Evolutionary conservation across 2,113 vertebrate species (phyloP), one percentile per base, ranked within the genome.

Genomic region (Gorsachius goisagi): DNA sequence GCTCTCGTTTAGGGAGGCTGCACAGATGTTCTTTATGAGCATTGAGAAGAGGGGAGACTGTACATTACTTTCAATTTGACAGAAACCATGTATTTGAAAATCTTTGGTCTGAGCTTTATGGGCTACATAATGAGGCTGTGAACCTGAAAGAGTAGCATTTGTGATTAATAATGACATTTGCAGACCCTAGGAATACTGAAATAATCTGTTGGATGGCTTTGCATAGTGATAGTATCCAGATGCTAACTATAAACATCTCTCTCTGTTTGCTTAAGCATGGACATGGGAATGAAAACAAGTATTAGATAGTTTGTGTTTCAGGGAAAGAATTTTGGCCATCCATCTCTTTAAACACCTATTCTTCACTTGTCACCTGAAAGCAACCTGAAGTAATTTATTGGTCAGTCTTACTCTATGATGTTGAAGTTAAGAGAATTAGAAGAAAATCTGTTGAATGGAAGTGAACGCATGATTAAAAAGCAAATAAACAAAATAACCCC

Each of bases 111-210:
- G 69, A 78, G 28, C n/a, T 93, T 97, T 96, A 88, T 75, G 80
- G 87, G 37, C 52, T 93, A 39, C 33, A 11, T 66, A 47, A 89
- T 6, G n/a, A 85, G 83, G 72, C 76, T 92, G 92, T 89, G 91
- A 96, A 96, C 77, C 88, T 96, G 83, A 63, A 94, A 91, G 76
- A 81, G 87, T 68, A 83, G 79, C 59, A 6, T 85, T 92, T 94
- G 62, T 94, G 88, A 97, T 97, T 95, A 93, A 94, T 95, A 94
- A 83, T 87, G 88, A 45, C 80, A 69, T 94, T 92, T 95, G 44
- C 79, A 93, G 92, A 90, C 71, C 71, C 35, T 60, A 63, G 64
- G n/a, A 96, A 93, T 83, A 85, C 49, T 45, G 49, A 66, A 79
- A 74, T 92, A 69, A 93, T 90, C 81, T 85, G 59, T 58, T 94